Conservation (phyloP, 2,113 vertebrate genomes). For the Centropus unirufus region DNA sequence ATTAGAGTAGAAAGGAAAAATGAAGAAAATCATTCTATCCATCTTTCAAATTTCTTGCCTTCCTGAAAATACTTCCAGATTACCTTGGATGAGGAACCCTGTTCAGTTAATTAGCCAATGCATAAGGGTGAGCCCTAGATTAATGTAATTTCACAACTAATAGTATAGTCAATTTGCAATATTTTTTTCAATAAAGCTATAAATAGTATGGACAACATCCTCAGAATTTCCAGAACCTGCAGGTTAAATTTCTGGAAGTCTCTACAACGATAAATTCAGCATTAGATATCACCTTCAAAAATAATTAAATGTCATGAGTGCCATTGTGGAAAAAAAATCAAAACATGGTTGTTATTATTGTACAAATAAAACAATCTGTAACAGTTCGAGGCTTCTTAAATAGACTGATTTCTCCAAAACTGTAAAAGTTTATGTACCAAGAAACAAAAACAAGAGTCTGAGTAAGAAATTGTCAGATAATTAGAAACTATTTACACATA, state of each 20-base stretch:
- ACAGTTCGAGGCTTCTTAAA: neutral
- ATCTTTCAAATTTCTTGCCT: neutral
- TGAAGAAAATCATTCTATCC: neutral
- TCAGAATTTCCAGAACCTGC: neutral
- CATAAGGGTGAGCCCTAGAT: neutral
- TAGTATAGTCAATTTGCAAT: neutral
- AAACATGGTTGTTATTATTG: neutral
- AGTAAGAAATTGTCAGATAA: neutral
- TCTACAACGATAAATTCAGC: neutral
- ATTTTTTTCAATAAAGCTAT: neutral
- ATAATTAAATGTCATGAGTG: neutral
- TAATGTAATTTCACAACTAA: neutral
- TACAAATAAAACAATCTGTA: neutral
- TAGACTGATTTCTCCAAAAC: neutral
- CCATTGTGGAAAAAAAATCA: neutral
- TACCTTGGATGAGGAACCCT: neutral
- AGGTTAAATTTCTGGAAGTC: neutral
- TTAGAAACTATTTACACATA: neutral
- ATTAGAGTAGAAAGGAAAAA: slow-evolving; percentile 17
- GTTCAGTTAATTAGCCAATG: neutral
- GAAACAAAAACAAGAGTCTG: neutral
- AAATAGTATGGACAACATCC: neutral
- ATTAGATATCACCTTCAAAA: neutral
- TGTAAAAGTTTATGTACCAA: neutral
- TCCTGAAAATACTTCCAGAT: neutral